phyloP scores from a whole-genome alignment of 2,888 invertebrate species.

The Melolontha melolontha region DNA sequence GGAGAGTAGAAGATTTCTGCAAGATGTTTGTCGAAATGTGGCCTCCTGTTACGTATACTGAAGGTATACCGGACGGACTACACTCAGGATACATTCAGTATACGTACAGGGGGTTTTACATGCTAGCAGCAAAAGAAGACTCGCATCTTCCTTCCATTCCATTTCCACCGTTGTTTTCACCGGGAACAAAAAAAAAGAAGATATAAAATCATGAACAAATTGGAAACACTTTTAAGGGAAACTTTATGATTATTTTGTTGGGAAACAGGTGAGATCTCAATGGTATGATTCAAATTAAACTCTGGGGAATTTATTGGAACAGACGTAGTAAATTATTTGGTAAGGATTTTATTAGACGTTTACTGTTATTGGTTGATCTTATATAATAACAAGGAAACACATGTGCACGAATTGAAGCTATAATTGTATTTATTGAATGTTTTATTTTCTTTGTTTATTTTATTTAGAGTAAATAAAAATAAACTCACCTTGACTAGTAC shows the following conservation, averaged over 20 bases:
- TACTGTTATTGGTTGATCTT: slow-evolving; percentile 4
- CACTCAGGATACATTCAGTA: slow-evolving; percentile 99
- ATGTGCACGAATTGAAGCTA: too few species aligned
- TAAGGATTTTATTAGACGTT: neutral
- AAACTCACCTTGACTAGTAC: slow-evolving; percentile 19
- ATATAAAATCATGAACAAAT: slow-evolving; percentile 12
- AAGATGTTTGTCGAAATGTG: slow-evolving; percentile 76
- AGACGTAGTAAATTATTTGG: slow-evolving; percentile 15
- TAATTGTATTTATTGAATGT: too few species aligned
- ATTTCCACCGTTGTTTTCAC: neutral
- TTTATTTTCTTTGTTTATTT: too few species aligned
- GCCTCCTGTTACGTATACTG: slow-evolving; percentile 99
- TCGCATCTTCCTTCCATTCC: neutral
- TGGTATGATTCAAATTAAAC: slow-evolving; percentile 9
- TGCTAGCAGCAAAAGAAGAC: slow-evolving; percentile 55
- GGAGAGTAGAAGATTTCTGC: slow-evolving; percentile 36
- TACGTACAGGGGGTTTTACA: slow-evolving; percentile 95
- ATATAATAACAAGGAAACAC: too few species aligned
- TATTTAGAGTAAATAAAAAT: neutral
- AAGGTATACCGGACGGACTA: slow-evolving; percentile 99
- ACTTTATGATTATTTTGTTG: slow-evolving; percentile 12
- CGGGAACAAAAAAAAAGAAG: slow-evolving; percentile 31
- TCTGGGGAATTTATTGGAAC: neutral
- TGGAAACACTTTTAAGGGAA: slow-evolving; percentile 9
- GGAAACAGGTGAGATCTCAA: slow-evolving; percentile 16